These are phyloP conservation scores for Cylindroiulus punctatus DNA, from an alignment of 2,888 invertebrate genomes.

Conservation along the genomic window DNA sequence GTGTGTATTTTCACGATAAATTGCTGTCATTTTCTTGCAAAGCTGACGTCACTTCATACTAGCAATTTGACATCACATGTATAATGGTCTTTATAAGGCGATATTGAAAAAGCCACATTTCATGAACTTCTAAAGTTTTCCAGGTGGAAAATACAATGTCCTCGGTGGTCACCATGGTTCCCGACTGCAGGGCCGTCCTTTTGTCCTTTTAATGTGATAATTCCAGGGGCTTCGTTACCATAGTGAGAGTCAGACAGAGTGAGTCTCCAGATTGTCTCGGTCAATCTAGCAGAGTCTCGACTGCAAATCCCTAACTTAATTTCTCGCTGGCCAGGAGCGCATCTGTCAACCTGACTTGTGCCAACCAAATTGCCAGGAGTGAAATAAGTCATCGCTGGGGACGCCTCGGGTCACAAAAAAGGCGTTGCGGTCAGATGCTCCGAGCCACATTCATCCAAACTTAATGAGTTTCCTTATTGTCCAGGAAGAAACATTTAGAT, in stretches of 20 bases:
- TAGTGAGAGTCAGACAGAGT: not conserved
- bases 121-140: too few relatives aligned
- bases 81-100: too few relatives aligned
- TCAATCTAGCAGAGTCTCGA: not conserved
- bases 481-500: not conserved
- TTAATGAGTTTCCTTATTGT: constrained; percentile 21
- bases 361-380: not conserved
- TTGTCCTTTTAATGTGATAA: not conserved
- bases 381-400: not conserved
- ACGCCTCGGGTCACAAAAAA: not conserved
- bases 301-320: not conserved
- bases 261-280: not conserved
- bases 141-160: too few relatives aligned
- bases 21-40: too few relatives aligned
- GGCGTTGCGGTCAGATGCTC: not conserved
- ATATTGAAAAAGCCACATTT: too few relatives aligned
- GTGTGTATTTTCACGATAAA: too few relatives aligned
- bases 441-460: constrained; percentile 35
- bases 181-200: too few relatives aligned
- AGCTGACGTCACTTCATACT: too few relatives aligned
- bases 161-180: too few relatives aligned
- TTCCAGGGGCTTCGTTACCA: not conserved
- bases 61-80: too few relatives aligned
- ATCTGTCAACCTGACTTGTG: not conserved
- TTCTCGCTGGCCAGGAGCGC: not conserved